These are phyloP conservation scores for Mesopsocus fuscifrons DNA, from an alignment of 2,888 invertebrate species.

Conservation along the genomic window DNA sequence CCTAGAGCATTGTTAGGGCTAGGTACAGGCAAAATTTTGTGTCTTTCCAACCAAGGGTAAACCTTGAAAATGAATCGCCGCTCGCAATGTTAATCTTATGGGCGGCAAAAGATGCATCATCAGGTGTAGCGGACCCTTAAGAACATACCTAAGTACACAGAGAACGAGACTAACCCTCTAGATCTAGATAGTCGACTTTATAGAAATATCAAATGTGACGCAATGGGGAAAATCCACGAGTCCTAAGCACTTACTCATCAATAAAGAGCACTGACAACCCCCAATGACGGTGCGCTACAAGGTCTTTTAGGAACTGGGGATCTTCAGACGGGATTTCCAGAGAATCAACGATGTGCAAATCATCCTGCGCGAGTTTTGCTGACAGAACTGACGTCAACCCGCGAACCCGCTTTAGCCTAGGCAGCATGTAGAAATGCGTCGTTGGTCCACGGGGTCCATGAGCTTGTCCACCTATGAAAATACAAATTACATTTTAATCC, in stretches of 20 bases:
- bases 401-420: constrained; percentile 49
- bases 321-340: constrained; percentile 74
- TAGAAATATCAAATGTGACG: too few relatives aligned
- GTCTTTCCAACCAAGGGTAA: too few relatives aligned
- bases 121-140: too few relatives aligned
- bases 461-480: constrained; percentile 35
- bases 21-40: too few relatives aligned
- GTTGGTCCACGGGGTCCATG: constrained; percentile 87
- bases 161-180: too few relatives aligned
- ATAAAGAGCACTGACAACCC: constrained; percentile 89
- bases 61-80: too few relatives aligned
- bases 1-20: too few relatives aligned
- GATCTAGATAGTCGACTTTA: too few relatives aligned
- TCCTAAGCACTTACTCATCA: constrained; percentile 72
- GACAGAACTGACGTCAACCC: constrained; percentile 74
- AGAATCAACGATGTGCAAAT: constrained; percentile 74
- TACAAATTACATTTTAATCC: neutral
- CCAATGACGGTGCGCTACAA: constrained; percentile 78
- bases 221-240: too few relatives aligned
- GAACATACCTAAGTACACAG: too few relatives aligned
- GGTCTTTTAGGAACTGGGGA: constrained; percentile 51
- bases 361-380: constrained; percentile 87
- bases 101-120: too few relatives aligned
- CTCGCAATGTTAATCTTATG: too few relatives aligned
- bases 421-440: constrained; percentile 85